Conservation (phyloP, 2,888 invertebrate genomes). For the Dromius quadrimaculatus region DNA sequence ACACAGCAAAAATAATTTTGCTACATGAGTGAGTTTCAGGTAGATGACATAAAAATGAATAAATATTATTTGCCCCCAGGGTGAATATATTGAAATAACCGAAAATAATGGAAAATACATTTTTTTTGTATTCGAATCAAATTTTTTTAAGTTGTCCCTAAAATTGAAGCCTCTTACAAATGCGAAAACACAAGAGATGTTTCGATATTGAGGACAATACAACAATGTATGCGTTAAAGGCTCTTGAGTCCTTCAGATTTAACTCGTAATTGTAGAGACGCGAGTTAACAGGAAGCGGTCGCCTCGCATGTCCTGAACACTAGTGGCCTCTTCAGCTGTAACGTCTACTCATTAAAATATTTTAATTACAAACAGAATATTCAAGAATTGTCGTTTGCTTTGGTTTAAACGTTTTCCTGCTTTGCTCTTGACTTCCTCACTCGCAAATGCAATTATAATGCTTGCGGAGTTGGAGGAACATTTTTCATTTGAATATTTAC, state of each 20-base stretch:
- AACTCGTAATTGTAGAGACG: conserved; percentile 37
- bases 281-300: conserved; percentile 6
- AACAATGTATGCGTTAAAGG: conserved; percentile 24
- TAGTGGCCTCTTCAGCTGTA: conserved; percentile 52
- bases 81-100: conserved; percentile 22
- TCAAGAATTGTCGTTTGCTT: conserved; percentile 55
- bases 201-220: not conserved
- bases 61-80: conserved; percentile 32
- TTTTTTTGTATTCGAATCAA: too few relatives aligned
- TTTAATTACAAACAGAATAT: conserved; percentile 65
- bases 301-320: conserved; percentile 39
- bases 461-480: too few relatives aligned
- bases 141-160: too few relatives aligned
- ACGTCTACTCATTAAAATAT: conserved; percentile 63
- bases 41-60: conserved; percentile 26
- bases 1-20: conserved; percentile 46
- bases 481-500: too few relatives aligned
- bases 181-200: conserved; percentile 7
- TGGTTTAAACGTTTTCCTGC: conserved; percentile 9
- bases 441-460: not conserved
- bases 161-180: not conserved
- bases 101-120: too few relatives aligned
- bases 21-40: conserved; percentile 27
- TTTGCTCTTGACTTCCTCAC: not conserved
- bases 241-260: conserved; percentile 32